phyloP scores from a whole-genome alignment of 2,888 invertebrate species.

The Xestia ashworthii region DNA sequence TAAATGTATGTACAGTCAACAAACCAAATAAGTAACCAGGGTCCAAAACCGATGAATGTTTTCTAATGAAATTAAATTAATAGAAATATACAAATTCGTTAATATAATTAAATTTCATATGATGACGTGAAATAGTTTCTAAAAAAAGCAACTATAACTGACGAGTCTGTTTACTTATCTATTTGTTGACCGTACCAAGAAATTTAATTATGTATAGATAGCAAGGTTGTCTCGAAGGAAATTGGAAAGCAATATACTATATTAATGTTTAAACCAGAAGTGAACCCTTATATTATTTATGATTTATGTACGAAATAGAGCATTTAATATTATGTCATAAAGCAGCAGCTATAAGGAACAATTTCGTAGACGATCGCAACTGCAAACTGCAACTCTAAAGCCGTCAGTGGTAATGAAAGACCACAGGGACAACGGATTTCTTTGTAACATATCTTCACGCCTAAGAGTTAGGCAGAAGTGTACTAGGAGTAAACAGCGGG shows the following conservation, averaged over 20 bases:
- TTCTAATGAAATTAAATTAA: too few species aligned
- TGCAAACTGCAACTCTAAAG: neutral
- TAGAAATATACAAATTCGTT: too few species aligned
- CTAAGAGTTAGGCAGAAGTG: neutral
- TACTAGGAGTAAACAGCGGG: neutral
- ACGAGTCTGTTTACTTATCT: too few species aligned
- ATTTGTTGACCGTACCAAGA: neutral
- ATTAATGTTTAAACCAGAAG: slow-evolving; percentile 24
- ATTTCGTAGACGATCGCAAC: neutral
- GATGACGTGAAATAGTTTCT: too few species aligned
- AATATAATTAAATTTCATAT: too few species aligned
- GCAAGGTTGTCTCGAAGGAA: slow-evolving; percentile 19
- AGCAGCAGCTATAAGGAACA: slow-evolving; percentile 42
- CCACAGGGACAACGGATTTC: neutral
- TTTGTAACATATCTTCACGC: neutral
- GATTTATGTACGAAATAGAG: slow-evolving; percentile 41
- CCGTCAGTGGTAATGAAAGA: neutral
- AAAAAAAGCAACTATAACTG: too few species aligned
- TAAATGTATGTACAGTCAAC: too few species aligned
- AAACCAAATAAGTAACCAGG: too few species aligned
- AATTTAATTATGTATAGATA: neutral
- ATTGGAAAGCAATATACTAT: slow-evolving; percentile 31
- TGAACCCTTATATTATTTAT: slow-evolving; percentile 46
- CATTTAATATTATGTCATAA: slow-evolving; percentile 44
- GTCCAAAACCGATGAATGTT: too few species aligned